Evolutionary conservation across 2,888 invertebrate species (phyloP), one percentile per base, ranked within the genome.

Genomic region (Parnassius apollo): DNA sequence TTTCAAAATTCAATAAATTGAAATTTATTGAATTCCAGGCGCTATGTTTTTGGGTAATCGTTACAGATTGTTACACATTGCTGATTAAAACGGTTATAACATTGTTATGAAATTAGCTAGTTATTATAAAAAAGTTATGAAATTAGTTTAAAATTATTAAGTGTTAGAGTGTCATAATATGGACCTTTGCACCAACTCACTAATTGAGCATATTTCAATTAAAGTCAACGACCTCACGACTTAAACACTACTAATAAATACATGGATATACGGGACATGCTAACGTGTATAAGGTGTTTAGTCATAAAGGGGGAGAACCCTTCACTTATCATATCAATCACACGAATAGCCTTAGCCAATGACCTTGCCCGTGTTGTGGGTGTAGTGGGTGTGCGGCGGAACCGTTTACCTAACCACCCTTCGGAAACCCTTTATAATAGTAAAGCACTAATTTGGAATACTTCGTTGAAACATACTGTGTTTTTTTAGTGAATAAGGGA

Each of bases 321-420:
- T 13, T 42, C 25, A 56, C 60, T 49, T 48, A 60, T 48, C 62
- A 69, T 74, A 76, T 78, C 75, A 77, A 81, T 80, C 84, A 82
- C 76, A 78, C 78, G 71, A 77, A 69, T 74, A 72, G 72, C 68
- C 73, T 68, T 71, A 75, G 76, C 68, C 78, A 82, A 61, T 83
- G 85, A 85, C 86, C 87, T 87, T 86, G 85, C 56, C 59, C 52
- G 2, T n/a, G 57, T 49, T 59, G 56, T n/a, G 45, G 50, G 53
- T 49, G 35, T 4, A 35, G 35, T 7, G 2, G 9, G 49, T 13
- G 49, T 46, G 46, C 35, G 46, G 7, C 2, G 49, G 7, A 13
- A 42, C n/a, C 42, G 46, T 25, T 54, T 18, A 48, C 42, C 59
- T 42, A 18, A 22, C 48, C 55, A 55, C 55, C 58, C 53, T 3